Percentiles rank a stretch among this genome's conserved stretches.
These are phyloP conservation scores for Chitala chitala DNA, from an alignment of 2,113 vertebrate species.

Conservation along the genomic window DNA sequence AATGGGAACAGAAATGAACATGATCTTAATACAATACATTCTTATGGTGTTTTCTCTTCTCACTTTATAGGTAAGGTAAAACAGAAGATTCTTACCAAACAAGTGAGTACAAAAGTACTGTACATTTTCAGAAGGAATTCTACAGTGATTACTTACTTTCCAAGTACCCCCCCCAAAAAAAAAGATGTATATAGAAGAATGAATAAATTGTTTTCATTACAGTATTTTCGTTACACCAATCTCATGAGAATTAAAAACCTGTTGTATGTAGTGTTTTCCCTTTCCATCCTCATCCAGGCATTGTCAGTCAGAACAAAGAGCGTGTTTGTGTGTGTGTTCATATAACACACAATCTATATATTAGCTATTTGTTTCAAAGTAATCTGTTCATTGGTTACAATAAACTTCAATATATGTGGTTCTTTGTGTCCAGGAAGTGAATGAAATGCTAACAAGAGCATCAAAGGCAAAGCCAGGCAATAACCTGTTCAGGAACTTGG, in stretches of 20 bases:
- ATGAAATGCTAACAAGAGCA: slow-evolving; percentile 61
- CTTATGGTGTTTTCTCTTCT: background rate
- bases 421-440: slow-evolving; percentile 66
- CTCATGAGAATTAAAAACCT: too few species aligned
- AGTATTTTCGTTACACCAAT: background rate
- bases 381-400: background rate
- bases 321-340: too few species aligned
- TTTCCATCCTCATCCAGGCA: too few species aligned
- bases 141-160: too few species aligned
- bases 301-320: too few species aligned
- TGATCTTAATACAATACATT: too few species aligned
- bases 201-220: background rate
- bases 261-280: too few species aligned
- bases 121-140: background rate
- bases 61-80: slow-evolving; percentile 53
- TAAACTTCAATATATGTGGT: background rate
- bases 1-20: too few species aligned
- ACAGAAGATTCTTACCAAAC: slow-evolving; percentile 48
- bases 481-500: slow-evolving; percentile 81
- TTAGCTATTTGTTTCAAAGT: too few species aligned
- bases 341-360: too few species aligned
- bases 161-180: too few species aligned
- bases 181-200: background rate
- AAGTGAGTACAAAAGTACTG: slow-evolving; percentile 50
- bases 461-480: slow-evolving; percentile 63